These are phyloP conservation scores for Hydrochoerus hydrochaeris DNA, from an alignment of 2,113 vertebrate species.

Conservation along the genomic window DNA sequence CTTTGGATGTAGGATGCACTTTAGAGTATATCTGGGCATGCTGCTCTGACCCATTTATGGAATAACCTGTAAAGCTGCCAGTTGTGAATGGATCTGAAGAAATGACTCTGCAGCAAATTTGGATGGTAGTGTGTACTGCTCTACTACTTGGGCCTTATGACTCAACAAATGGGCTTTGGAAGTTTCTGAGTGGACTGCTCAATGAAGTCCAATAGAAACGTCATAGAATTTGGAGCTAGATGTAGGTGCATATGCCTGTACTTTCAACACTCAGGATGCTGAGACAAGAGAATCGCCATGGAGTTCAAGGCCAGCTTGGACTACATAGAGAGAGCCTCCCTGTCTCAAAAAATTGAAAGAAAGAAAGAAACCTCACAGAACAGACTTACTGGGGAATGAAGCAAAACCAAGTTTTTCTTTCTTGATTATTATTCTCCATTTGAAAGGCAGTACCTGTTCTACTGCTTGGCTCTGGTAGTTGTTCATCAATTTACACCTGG, in stretches of 20 bases:
- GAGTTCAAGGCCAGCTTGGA: neutral
- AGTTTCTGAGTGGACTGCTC: neutral
- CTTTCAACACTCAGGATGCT: neutral
- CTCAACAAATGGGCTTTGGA: conserved; percentile 28
- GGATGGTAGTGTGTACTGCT: neutral
- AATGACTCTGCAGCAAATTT: conserved; percentile 31
- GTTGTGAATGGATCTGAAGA: conserved; percentile 51
- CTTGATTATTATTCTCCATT: neutral
- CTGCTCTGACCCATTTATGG: conserved; percentile 39
- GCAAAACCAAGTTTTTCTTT: neutral
- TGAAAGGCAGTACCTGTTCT: conserved; percentile 16
- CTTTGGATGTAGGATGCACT: conserved; percentile 25
- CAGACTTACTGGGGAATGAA: neutral
- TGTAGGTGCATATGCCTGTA: neutral
- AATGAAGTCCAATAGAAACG: neutral
- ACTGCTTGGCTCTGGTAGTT: neutral
- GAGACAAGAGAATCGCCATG: neutral
- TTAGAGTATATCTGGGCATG: neutral
- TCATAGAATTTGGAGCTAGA: neutral
- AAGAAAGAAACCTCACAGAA: neutral
- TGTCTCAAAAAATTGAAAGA: neutral
- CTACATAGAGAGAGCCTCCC: neutral
- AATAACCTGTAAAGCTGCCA: conserved; percentile 51
- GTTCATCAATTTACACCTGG: neutral
- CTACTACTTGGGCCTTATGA: conserved; percentile 31